A percentile compares a stretch with the other conserved stretches of the same genome.
Conservation (phyloP, 2,888 invertebrate genomes). For the Theretra japonica region DNA sequence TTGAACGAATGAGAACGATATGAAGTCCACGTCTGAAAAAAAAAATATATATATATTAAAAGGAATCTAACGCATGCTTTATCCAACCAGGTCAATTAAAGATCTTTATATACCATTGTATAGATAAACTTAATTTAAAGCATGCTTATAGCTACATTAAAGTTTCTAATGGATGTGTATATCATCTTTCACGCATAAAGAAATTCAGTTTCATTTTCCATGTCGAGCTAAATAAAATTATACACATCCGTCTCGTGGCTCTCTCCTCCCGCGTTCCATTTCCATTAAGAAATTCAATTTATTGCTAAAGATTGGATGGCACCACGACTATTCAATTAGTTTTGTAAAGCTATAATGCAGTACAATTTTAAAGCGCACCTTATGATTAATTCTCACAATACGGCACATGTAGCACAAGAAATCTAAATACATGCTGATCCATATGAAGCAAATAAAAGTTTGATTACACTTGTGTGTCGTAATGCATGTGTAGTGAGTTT, state of each 20-base stretch:
- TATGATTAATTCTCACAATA: not conserved
- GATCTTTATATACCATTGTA: too few relatives aligned
- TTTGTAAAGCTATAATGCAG: not conserved
- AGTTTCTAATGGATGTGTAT: not conserved
- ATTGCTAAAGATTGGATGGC: not conserved
- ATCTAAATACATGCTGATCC: not conserved
- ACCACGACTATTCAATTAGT: not conserved
- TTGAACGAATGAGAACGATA: too few relatives aligned
- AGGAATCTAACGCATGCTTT: too few relatives aligned
- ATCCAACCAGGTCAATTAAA: too few relatives aligned
- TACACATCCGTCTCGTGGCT: not conserved
- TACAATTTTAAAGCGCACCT: not conserved
- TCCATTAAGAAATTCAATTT: not conserved
- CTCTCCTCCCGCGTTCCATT: slow-evolving; percentile 5
- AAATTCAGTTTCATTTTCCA: not conserved
- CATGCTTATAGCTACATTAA: not conserved
- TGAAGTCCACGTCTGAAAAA: too few relatives aligned
- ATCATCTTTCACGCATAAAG: not conserved
- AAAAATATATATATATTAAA: too few relatives aligned
- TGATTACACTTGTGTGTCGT: slow-evolving; percentile 13
- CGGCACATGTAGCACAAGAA: not conserved
- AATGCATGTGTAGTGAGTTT: not conserved
- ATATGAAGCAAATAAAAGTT: slow-evolving; percentile 5
- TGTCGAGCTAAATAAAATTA: not conserved
- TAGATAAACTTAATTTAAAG: too few relatives aligned